Conservation (phyloP, 2,113 vertebrate species). For the Paracanthobrama guichenoti region DNA sequence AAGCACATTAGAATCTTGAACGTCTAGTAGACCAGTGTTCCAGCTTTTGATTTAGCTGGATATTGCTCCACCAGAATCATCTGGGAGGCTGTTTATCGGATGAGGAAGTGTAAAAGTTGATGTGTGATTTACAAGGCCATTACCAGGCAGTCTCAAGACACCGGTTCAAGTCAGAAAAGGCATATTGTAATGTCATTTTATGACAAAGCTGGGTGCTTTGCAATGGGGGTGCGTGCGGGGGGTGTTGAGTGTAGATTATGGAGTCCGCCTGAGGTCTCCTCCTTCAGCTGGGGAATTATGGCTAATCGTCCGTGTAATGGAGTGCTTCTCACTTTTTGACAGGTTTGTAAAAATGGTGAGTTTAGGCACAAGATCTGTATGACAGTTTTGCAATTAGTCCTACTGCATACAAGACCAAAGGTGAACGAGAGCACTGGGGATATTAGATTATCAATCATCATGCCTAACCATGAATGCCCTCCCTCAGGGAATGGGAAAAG, state of each 20-base stretch:
- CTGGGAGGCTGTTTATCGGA: slow-evolving; percentile 51
- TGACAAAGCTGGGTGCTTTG: slow-evolving; percentile 71
- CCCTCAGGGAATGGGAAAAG: neutral
- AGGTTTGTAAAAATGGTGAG: slow-evolving; percentile 67
- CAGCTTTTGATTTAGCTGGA: slow-evolving; percentile 8
- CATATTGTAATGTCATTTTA: slow-evolving; percentile 71
- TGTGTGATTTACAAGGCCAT: slow-evolving; percentile 69
- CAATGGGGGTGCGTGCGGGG: slow-evolving; percentile 44
- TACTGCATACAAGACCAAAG: slow-evolving; percentile 10
- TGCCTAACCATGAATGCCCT: slow-evolving; percentile 12
- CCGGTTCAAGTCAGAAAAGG: slow-evolving; percentile 66
- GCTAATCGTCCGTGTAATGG: slow-evolving; percentile 77
- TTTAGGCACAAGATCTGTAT: slow-evolving; percentile 23
- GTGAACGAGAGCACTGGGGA: neutral
- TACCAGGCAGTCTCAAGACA: slow-evolving; percentile 62
- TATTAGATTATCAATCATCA: slow-evolving; percentile 32
- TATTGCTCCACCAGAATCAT: slow-evolving; percentile 29
- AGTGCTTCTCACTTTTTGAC: slow-evolving; percentile 75
- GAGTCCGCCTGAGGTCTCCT: slow-evolving; percentile 69
- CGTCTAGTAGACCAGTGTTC: neutral
- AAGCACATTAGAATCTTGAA: slow-evolving; percentile 9
- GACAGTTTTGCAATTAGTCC: slow-evolving; percentile 28
- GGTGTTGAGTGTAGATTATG: slow-evolving; percentile 62
- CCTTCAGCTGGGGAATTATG: slow-evolving; percentile 71
- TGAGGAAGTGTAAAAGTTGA: slow-evolving; percentile 56